Evolutionary conservation across 2,888 invertebrate species (phyloP), one percentile per base, ranked within the genome.

Genomic region (Caenorhabditis doughertyi): DNA sequence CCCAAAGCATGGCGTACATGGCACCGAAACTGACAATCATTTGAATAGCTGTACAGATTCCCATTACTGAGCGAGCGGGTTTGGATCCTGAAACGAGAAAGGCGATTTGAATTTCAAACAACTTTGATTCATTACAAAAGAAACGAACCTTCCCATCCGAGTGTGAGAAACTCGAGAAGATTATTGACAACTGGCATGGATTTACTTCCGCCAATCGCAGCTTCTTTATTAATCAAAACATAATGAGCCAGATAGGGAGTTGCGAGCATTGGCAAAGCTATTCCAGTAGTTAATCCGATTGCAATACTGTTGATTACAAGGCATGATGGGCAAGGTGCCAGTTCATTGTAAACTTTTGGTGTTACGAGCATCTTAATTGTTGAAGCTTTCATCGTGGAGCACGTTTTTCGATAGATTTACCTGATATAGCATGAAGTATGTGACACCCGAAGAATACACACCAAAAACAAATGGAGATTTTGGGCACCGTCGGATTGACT

Each of bases 171-270:
- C 25, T 88, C 88, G 16, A 86, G 74, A 9, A 82, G 51, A 51
- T 85, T 88, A 23, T 68, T 84, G 42, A 81, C 79, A 11, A 51
- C 44, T 16, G 81, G 77, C 25, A 67, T 1, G 32, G 44, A 18
- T n/a, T 55, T 81, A 0, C 49, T 27, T 21, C 18, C 18, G 42
- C 67, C 58, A 23, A n/a, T 35, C 1, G 3, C 29, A 4, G 55
- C 23, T 35, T 83, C 83, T 39, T 65, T 72, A n/a, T 83, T 67
- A 9, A 83, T 51, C 2, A 76, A 65, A 62, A 89, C 85, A 65
- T 88, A 88, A 76, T 90, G 84, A 16, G 87, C 79, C 25, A 90
- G 72, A 58, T 88, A 88, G 7, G 90, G 90, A 9, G 87, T 85
- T n/a, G 89, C 71, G 11, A 89, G 47, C 72, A 89, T 77, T 18